Conservation (phyloP, 2,113 vertebrate genomes). For the Tupaia chinensis region DNA sequence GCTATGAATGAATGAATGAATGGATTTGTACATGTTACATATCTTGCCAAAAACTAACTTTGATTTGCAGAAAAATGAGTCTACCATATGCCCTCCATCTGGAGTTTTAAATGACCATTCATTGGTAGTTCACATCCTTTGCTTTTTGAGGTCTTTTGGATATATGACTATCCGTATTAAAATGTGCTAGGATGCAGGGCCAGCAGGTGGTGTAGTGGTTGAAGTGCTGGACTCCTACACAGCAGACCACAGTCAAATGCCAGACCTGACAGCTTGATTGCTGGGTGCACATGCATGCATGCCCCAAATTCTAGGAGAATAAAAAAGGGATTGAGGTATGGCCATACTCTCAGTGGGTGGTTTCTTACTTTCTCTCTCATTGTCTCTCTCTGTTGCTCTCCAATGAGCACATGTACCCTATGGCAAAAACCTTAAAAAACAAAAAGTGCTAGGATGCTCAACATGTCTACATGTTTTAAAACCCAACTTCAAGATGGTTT, state of each 20-base stretch:
- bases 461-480: not conserved
- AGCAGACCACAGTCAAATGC: no score
- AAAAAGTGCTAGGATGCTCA: not conserved
- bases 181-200: not conserved
- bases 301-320: no score
- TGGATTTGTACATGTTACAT: not conserved
- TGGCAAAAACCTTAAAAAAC: no score
- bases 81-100: not conserved
- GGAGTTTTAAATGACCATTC: not conserved
- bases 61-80: constrained; percentile 22
- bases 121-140: not conserved
- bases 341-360: no score
- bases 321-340: no score
- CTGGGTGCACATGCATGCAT: no score
- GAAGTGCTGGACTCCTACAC: no score
- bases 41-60: not conserved
- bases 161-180: not conserved
- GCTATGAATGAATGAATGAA: not conserved
- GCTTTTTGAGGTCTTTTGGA: not conserved
- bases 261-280: no score
- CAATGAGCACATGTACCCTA: no score
- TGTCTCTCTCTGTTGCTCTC: no score
- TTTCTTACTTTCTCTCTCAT: no score
- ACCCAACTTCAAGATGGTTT: not conserved
- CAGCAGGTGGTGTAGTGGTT: no score